Base-by-base conservation (phyloP, 2,888 invertebrate genomes). In the Spodoptera littoralis region DNA sequence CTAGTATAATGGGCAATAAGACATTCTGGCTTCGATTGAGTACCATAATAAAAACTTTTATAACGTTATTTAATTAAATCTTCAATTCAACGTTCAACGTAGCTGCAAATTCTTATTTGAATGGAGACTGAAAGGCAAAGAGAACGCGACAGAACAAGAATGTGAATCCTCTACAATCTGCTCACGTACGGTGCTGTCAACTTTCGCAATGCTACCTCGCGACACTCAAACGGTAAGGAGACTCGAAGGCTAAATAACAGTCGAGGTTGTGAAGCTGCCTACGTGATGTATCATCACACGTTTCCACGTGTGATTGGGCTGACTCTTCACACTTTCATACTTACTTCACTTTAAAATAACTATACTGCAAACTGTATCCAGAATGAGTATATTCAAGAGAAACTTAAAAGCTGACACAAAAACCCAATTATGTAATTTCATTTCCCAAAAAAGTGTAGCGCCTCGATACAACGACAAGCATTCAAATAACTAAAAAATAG, bases 191-290 rank as follows among this genome's bases (percentile, higher is more conserved):
- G 74, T 81, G 88, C 86, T 90, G 93, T 93, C 91, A 91, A 93
- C 93, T 94, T 94, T 94, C 93, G 94, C 91, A 94, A 94, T 88
- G 86, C 85, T 89, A 89, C 92, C 92, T 92, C 90, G 88, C 88
- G 87, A 86, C 88, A 84, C 88, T 89, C 89, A 85, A 88, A 89
- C 89, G 84, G 88, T 90, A 87, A 91, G 88, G 88, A 86, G 86
- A 85, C 89, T 85, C 80, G 92, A 93, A 93, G 93, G 93, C 90
- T 92, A 86, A 85, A 86, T 82, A 86, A 82, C 84, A 84, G 80
- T 79, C 86, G 84, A 86, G 86, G 86, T 80, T 87, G 83, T 82
- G 82, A 82, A 83, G 84, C 83, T 83, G 81, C 82, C 82, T 84
- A 86, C 87, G 84, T 85, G 84, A 84, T 77, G 70, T 80, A 77